Evolutionary conservation across 2,888 invertebrate genomes (phyloP).

Genomic region (Ormyrus pomaceus): DNA sequence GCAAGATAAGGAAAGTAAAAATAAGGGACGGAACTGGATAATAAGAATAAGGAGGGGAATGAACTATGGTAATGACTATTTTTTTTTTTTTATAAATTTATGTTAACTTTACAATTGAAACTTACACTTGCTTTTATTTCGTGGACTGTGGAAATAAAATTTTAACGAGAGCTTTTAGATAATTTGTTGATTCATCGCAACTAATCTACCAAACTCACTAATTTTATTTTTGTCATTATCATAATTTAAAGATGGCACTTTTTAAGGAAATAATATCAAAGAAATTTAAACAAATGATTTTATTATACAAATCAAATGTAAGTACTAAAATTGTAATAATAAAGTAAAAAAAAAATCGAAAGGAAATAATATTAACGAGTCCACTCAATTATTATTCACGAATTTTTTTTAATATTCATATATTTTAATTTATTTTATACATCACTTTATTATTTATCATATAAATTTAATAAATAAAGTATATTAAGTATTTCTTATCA

Average conservation of each 20-base stretch:
- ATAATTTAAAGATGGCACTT: constrained; percentile 21
- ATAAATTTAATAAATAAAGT: constrained; percentile 3
- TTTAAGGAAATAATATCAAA: neutral
- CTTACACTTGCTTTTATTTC: too few relatives aligned
- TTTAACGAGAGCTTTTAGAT: too few relatives aligned
- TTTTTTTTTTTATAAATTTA: neutral
- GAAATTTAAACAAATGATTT: constrained; percentile 7
- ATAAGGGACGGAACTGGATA: neutral
- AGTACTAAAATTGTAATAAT: neutral
- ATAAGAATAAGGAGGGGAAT: neutral
- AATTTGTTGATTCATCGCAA: too few relatives aligned
- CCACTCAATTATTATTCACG: constrained; percentile 55
- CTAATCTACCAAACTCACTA: too few relatives aligned
- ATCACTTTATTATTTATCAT: constrained; percentile 5
- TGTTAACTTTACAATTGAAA: neutral
- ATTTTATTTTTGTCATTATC: constrained; percentile 6
- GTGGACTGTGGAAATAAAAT: too few relatives aligned
- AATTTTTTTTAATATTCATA: constrained; percentile 18
- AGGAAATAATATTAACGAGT: constrained; percentile 9
- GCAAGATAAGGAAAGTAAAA: neutral
- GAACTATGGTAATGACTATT: constrained; percentile 25
- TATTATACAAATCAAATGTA: neutral
- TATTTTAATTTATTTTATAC: constrained; percentile 9
- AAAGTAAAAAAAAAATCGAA: neutral
- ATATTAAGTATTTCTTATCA: constrained; percentile 4